phyloP scores from a whole-genome alignment of 2,113 vertebrate genomes.

The Nansenia antarctica region DNA sequence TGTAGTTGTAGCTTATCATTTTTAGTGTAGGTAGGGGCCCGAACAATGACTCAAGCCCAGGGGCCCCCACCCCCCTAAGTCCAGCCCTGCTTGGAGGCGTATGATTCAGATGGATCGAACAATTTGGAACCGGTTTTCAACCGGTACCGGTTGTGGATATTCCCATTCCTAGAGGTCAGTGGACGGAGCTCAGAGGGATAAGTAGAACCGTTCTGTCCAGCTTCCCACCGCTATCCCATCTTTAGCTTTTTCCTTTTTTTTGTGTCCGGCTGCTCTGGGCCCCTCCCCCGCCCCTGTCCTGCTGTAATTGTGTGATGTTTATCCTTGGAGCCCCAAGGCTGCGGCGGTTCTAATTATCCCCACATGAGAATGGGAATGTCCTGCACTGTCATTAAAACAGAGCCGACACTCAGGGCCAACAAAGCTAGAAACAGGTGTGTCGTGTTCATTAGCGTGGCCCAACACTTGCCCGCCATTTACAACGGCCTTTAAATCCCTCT shows the following conservation, averaged over 20 bases:
- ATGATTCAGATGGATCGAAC: no score
- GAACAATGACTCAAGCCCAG: no score
- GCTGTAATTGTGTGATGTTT: conserved; percentile 57
- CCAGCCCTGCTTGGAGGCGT: no score
- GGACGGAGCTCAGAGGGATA: no score
- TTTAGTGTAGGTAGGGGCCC: no score
- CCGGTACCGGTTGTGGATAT: no score
- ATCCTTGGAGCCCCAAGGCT: conserved; percentile 52
- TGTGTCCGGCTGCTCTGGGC: neutral
- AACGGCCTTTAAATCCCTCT: conserved; percentile 4
- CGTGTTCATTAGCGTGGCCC: conserved; percentile 14
- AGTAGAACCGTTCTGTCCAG: neutral
- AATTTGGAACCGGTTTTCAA: no score
- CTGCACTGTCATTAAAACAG: conserved; percentile 52
- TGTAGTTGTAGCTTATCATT: no score
- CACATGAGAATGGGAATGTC: conserved; percentile 38
- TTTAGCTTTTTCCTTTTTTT: conserved; percentile 32
- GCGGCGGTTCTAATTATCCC: conserved; percentile 54
- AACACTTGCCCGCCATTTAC: conserved; percentile 11
- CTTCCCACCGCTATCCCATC: conserved; percentile 29
- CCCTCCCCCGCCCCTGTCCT: conserved; percentile 33
- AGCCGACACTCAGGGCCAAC: conserved; percentile 43
- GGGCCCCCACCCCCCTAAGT: no score
- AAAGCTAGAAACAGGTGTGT: conserved; percentile 63
- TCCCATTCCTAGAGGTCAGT: no score